phyloP scores from a whole-genome alignment of 2,888 invertebrate genomes.

The Dioctria rufipes region DNA sequence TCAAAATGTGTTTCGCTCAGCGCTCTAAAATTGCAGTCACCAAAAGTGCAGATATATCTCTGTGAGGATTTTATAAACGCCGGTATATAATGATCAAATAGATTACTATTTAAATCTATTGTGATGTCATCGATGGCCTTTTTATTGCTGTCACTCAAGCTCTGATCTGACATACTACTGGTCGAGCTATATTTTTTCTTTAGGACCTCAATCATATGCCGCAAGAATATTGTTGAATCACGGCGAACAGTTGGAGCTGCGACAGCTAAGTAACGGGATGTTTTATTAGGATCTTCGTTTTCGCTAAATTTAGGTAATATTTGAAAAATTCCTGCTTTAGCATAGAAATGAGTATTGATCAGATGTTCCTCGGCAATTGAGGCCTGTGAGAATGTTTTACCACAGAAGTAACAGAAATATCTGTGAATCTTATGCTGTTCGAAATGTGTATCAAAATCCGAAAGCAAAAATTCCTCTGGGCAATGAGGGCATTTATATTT shows the following conservation, averaged over 20 bases:
- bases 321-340: neutral
- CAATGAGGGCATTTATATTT: constrained; percentile 27
- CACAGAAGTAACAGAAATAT: constrained; percentile 48
- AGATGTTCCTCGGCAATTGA: neutral
- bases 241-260: neutral
- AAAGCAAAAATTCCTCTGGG: neutral
- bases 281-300: neutral
- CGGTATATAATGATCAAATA: neutral
- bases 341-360: neutral
- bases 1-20: neutral
- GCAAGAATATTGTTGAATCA: neutral
- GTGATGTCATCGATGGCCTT: neutral
- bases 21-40: neutral
- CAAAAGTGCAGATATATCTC: neutral
- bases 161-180: too few relatives aligned
- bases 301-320: neutral
- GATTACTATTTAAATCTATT: neutral
- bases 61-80: neutral
- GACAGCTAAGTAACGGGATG: neutral
- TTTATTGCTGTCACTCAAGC: neutral
- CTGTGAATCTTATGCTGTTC: neutral
- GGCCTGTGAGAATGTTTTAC: neutral
- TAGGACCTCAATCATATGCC: constrained; percentile 21
- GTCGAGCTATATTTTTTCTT: neutral
- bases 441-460: neutral